These are phyloP conservation scores for Synanthedon andrenaeformis DNA, from an alignment of 2,888 invertebrate genomes.

Conservation along the genomic window DNA sequence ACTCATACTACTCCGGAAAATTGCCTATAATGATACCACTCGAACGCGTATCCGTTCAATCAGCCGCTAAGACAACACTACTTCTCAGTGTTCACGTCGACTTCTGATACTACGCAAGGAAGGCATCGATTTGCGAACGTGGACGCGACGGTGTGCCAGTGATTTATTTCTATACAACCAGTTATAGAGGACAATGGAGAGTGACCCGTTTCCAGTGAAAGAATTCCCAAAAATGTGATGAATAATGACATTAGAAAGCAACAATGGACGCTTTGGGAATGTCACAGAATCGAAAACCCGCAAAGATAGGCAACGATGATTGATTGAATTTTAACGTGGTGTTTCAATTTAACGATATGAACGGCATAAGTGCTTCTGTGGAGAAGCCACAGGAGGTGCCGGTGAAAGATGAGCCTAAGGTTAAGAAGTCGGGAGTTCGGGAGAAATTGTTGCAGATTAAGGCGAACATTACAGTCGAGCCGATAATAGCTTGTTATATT, in stretches of 20 bases:
- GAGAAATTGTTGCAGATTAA: conserved; percentile 64
- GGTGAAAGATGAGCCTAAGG: conserved; percentile 33
- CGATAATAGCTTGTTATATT: conserved; percentile 76
- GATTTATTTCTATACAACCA: neutral
- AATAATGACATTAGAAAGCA: neutral
- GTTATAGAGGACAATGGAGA: neutral
- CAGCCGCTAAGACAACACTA: conserved; percentile 58
- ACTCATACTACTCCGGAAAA: conserved; percentile 50
- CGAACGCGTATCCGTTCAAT: conserved; percentile 63
- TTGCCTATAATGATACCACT: conserved; percentile 62
- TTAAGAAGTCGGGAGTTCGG: conserved; percentile 34
- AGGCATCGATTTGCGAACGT: conserved; percentile 1
- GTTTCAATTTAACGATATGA: conserved; percentile 34
- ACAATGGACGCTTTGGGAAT: neutral
- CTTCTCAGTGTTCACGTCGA: conserved; percentile 41
- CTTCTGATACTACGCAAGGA: conserved; percentile 25
- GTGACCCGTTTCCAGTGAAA: neutral
- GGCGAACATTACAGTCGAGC: conserved; percentile 76
- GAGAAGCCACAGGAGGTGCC: conserved; percentile 40
- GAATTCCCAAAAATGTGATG: neutral
- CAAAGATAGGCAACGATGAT: conserved; percentile 20
- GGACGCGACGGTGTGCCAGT: neutral
- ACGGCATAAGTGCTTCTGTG: conserved; percentile 44
- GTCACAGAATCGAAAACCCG: neutral
- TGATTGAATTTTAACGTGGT: conserved; percentile 19